These are phyloP conservation scores for Austrofundulus limnaeus DNA, from an alignment of 2,113 vertebrate species.

Conservation along the genomic window DNA sequence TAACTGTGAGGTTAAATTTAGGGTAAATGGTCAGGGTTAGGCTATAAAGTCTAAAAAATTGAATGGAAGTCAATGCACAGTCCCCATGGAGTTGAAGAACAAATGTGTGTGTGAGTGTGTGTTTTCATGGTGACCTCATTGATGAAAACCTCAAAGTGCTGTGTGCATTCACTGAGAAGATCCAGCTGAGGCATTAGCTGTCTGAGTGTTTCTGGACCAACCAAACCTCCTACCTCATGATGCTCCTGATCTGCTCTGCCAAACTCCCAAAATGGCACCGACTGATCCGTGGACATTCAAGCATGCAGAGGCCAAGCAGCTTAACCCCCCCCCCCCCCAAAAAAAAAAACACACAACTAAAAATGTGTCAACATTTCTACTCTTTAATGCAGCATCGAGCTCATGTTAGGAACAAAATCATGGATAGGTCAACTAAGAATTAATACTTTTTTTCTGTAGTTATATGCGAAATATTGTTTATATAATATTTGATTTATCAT, in stretches of 20 bases:
- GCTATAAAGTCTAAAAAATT: too few species aligned
- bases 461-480: not conserved
- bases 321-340: too few species aligned
- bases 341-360: conserved; percentile 27
- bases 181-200: conserved; percentile 52
- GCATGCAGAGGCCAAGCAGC: conserved; percentile 53
- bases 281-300: conserved; percentile 58
- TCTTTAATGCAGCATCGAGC: not conserved
- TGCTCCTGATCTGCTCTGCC: conserved; percentile 31
- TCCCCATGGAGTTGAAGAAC: too few species aligned
- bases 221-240: conserved; percentile 41
- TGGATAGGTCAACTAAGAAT: conserved; percentile 16
- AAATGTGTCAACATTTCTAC: conserved; percentile 30
- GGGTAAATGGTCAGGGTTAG: too few species aligned
- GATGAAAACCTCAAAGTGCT: conserved; percentile 59
- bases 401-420: conserved; percentile 6
- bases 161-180: conserved; percentile 52
- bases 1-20: too few species aligned
- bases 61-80: too few species aligned
- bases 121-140: conserved; percentile 55
- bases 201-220: conserved; percentile 45
- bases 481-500: too few species aligned
- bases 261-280: conserved; percentile 55
- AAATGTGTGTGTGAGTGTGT: conserved; percentile 11
- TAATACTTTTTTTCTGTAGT: conserved; percentile 2